phyloP scores from a whole-genome alignment of 2,888 invertebrate genomes.

The Stegophylla sp. region DNA sequence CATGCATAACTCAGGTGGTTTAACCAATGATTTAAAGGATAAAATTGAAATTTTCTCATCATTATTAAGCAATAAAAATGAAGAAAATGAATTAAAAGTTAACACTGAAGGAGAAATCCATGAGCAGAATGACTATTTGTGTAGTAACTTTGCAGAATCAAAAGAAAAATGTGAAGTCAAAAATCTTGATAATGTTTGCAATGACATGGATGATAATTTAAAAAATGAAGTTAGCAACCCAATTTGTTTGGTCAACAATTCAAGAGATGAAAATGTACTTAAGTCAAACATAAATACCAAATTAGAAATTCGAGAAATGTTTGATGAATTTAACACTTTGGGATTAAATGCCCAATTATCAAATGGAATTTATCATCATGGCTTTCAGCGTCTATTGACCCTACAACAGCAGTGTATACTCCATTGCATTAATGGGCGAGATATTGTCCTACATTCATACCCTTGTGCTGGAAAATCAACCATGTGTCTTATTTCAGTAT shows the following conservation, averaged over 20 bases:
- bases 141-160: neutral
- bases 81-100: neutral
- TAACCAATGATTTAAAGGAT: neutral
- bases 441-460: conserved; percentile 40
- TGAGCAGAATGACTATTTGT: neutral
- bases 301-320: too few relatives aligned
- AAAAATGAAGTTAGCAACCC: neutral
- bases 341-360: conserved; percentile 20
- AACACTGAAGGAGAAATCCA: neutral
- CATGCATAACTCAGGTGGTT: neutral
- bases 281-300: neutral
- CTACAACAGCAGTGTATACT: conserved; percentile 14
- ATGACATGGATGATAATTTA: neutral
- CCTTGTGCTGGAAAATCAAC: conserved; percentile 45
- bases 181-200: neutral
- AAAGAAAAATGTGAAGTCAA: conserved; percentile 4
- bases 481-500: conserved; percentile 32
- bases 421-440: conserved; percentile 18
- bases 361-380: conserved; percentile 36
- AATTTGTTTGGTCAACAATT: neutral
- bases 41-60: neutral
- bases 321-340: neutral
- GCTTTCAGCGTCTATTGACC: neutral
- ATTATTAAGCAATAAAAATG: neutral
- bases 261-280: neutral